These are phyloP conservation scores for Saxicola maurus DNA, from an alignment of 2,797 vertebrate genomes.

Conservation along the genomic window DNA sequence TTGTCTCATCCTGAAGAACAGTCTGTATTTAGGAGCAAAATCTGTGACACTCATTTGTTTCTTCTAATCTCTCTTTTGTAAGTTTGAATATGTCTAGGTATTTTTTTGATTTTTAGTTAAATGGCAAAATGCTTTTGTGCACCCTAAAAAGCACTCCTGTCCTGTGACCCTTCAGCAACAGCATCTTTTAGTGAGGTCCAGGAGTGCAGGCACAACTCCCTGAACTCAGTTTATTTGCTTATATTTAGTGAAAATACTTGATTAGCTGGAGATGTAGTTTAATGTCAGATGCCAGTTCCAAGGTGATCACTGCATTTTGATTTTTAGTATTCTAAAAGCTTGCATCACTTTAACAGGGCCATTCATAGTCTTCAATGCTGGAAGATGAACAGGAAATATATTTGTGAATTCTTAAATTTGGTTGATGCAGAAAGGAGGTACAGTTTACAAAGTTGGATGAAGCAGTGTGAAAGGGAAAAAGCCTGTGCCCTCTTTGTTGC, in stretches of 20 bases:
- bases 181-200: neutral
- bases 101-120: neutral
- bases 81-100: neutral
- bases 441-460: neutral
- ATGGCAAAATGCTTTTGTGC: neutral
- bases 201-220: neutral
- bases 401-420: neutral
- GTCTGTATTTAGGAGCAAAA: neutral
- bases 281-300: neutral
- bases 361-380: neutral
- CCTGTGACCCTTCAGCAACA: neutral
- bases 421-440: neutral
- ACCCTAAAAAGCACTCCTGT: neutral
- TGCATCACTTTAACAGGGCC: neutral
- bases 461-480: neutral
- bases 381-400: neutral
- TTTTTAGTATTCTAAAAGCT: neutral
- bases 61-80: neutral
- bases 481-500: neutral
- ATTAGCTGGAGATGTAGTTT: neutral
- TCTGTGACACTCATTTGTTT: neutral
- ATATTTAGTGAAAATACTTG: neutral
- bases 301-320: neutral
- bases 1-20: slow-evolving; percentile 1
- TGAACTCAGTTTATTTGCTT: neutral